Base-by-base conservation (phyloP, 2,797 vertebrate genomes). In the Loriculus beryllinus region DNA sequence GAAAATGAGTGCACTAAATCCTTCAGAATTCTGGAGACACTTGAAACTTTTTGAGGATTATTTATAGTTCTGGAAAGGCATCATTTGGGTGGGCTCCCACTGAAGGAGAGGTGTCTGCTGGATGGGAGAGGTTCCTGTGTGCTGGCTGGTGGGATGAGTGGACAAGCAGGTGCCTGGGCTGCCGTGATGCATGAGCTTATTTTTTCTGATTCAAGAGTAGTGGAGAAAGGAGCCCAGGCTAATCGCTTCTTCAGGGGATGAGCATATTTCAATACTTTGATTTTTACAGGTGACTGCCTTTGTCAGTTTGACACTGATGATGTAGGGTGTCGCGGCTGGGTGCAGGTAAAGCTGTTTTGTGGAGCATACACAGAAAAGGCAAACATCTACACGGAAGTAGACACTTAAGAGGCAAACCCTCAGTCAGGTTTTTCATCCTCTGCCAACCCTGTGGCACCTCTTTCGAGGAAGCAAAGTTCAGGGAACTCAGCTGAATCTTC, bases 261-360 rank as follows among this genome's bases (percentile, higher is more conserved):
- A 43, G 12, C 10, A 20, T 14, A 33, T 20, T 48, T 65, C 35
- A 35, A 0, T 11, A 2, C 23, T 68, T 31, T 40, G 18, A 9
- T 59, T 95, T 90, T 79, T n/a, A 31, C 15, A 13, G 48, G 37
- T 20, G 49, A 5, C 29, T 72, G 19, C 6, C 47, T 75, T 43
- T 1, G 1, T 43, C 23, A 28, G 1, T 42, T 51, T n/a, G 12
- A 20, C 1, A 14, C 35, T 51, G 25, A 7, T 3, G 14, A 2
- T 3, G 16, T 14, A 16, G 70, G 15, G 13, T 62, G 9, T 20
- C 1, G 0, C 19, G 39, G 42, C 23, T 2, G 0, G 12, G 14
- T 7, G 2, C 0, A 2, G 25, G 10, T 29, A 54, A 83, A 60
- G 21, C 48, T 65, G 12, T 19, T 81, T 31, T 19, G 19, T 2